Conservation (phyloP, 2,888 invertebrate species). For the Ormyrus nitidulus region DNA sequence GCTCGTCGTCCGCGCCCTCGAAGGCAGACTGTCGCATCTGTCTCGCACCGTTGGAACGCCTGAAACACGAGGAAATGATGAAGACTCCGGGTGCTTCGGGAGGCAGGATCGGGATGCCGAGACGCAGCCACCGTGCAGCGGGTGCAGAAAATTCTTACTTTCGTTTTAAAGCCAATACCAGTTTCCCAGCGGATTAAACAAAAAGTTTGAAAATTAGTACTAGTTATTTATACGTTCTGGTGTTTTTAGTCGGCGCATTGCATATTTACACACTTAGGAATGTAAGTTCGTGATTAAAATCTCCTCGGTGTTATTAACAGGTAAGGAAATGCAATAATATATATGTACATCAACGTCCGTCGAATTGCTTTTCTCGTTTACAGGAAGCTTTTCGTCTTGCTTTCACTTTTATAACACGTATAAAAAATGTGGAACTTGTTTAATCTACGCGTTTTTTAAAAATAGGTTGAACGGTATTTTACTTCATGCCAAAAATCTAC, state of each 20-base stretch:
- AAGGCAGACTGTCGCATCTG: slow-evolving; percentile 90
- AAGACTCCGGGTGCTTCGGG: neutral
- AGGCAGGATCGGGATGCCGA: neutral
- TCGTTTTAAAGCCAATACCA: slow-evolving; percentile 53
- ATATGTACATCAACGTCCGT: slow-evolving; percentile 34
- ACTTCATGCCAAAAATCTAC: too few species aligned
- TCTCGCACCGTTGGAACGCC: slow-evolving; percentile 72
- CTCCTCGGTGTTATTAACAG: neutral
- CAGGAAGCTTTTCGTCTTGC: neutral
- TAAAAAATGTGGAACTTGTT: too few species aligned
- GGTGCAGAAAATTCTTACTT: slow-evolving; percentile 42
- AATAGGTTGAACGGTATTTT: too few species aligned
- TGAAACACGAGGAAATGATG: slow-evolving; percentile 33
- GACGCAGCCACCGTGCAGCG: slow-evolving; percentile 50
- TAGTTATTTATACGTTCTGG: neutral
- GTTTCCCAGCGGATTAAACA: slow-evolving; percentile 49
- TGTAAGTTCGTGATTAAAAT: neutral
- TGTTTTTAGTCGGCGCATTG: slow-evolving; percentile 5
- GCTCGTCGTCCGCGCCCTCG: slow-evolving; percentile 82
- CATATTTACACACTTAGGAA: slow-evolving; percentile 22
- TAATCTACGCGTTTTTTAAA: too few species aligned
- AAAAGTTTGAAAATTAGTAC: slow-evolving; percentile 41
- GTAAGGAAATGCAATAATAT: slow-evolving; percentile 21
- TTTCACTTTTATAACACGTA: neutral
- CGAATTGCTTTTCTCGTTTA: neutral